Base-by-base conservation (phyloP, 2,113 vertebrate species). In the Paradoxurus hermaphroditus region DNA sequence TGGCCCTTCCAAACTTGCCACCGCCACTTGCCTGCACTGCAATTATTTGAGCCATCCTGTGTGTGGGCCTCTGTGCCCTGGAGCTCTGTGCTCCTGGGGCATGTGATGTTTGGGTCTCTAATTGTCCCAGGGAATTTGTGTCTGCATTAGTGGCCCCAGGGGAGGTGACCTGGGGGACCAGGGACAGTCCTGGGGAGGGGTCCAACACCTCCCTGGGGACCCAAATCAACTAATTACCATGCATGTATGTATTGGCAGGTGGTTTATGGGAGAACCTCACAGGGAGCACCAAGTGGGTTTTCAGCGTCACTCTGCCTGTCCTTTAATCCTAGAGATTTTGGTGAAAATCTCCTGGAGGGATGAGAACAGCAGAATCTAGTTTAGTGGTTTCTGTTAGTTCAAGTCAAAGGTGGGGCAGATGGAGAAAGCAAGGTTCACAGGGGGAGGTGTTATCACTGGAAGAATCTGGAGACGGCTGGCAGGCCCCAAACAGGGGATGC, bases 21-120 rank as follows among this genome's bases (percentile, higher is more conserved):
- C 13, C 21, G 13, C 36, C 29, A 6, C 21, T 14, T 12, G 18
- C n/a, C 9, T 0, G 39, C 5, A 0, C 39, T 2, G 7, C 27
- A 7, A 94, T 77, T 92, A 75, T 91, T 46, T 90, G 75, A 15
- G 4, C 34, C n/a, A 13, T 11, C 16, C 4, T 25, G 4, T 23
- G 72, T 56, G 81, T 5, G 29, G 27, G 79, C 83, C 46, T 29
- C 11, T 1, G 9, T 41, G 70, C 21, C 70, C 70, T 25, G 39
- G 68, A 18, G 3, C 41, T 0, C 10, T 36, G n/a, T n/a, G n/a
- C n/a, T n/a, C 10, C 56, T 59, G 21, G 7, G 36, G 39, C 70
- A 14, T 12, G 56, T 59, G 56, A 59, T 59, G 7, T 1, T 34
- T 14, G 0, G n/a, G 41, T 59, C 31, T 29, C 15, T 31, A 10